Percentiles rank a stretch among this genome's conserved stretches.
These are phyloP conservation scores for Microplitis mediator DNA, from an alignment of 1,140 invertebrate species.

Conservation along the genomic window DNA sequence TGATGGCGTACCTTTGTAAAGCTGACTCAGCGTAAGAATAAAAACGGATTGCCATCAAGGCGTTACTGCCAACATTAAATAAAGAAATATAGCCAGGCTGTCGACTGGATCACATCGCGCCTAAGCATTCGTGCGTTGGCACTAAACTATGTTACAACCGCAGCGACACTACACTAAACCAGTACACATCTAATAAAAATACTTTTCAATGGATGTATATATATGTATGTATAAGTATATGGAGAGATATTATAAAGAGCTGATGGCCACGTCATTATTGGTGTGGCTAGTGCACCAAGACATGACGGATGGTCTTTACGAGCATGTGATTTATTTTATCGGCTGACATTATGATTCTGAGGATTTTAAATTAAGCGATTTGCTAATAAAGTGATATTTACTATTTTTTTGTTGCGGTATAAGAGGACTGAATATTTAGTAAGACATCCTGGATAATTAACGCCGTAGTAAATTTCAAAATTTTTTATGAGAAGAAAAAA, in stretches of 20 bases:
- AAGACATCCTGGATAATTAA: too few species aligned
- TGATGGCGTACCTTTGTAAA: conserved; percentile 26
- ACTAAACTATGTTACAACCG: conserved; percentile 53
- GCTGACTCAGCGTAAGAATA: conserved; percentile 55
- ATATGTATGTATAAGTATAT: background rate
- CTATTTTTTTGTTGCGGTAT: background rate
- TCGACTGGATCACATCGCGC: conserved; percentile 37
- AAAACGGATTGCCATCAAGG: conserved; percentile 49
- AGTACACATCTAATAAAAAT: conserved; percentile 23
- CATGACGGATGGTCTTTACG: conserved; percentile 54
- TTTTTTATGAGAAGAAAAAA: too few species aligned
- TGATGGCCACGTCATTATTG: conserved; percentile 13
- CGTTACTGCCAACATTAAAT: conserved; percentile 53
- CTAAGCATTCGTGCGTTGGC: conserved; percentile 50
- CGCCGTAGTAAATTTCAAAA: too few species aligned
- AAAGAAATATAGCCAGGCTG: conserved; percentile 54
- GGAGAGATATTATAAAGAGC: background rate
- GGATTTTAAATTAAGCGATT: conserved; percentile 50
- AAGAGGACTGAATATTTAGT: too few species aligned
- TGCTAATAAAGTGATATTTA: conserved; percentile 12
- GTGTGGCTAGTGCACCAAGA: conserved; percentile 10
- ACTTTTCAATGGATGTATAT: background rate
- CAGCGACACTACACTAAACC: conserved; percentile 32
- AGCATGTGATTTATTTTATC: conserved; percentile 58
- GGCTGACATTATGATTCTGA: conserved; percentile 40